These are phyloP conservation scores for Nomada flava DNA, from an alignment of 2,888 invertebrate genomes.

Conservation along the genomic window DNA sequence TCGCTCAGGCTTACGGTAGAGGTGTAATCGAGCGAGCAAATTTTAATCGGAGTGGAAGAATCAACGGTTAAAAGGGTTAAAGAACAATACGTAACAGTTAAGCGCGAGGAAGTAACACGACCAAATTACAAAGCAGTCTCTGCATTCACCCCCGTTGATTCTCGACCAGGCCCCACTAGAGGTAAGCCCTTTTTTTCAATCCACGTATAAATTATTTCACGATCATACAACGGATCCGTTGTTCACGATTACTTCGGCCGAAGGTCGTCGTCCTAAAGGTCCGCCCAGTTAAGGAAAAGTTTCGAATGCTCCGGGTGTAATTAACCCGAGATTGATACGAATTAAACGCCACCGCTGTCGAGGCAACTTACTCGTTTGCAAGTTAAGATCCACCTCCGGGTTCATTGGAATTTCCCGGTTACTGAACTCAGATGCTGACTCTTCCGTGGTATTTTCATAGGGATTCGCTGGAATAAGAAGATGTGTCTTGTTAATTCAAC, in stretches of 20 bases:
- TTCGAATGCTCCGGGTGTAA: constrained; percentile 59
- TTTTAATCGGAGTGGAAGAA: constrained; percentile 20
- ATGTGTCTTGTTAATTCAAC: constrained; percentile 39
- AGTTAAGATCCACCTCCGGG: constrained; percentile 85
- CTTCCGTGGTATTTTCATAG: constrained; percentile 85
- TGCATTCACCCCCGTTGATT: not conserved
- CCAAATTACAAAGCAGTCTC: not conserved
- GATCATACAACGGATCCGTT: constrained; percentile 11
- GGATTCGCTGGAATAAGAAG: constrained; percentile 71
- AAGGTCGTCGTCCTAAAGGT: not conserved
- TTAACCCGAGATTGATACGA: constrained; percentile 69
- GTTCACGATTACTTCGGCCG: constrained; percentile 32
- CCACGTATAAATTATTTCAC: not conserved
- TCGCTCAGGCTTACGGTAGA: not conserved
- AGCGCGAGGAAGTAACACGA: not conserved
- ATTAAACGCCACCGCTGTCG: constrained; percentile 61
- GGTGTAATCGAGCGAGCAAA: constrained; percentile 12
- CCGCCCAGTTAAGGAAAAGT: constrained; percentile 54
- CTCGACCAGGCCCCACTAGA: not conserved
- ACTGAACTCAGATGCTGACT: constrained; percentile 84
- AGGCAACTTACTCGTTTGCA: constrained; percentile 86
- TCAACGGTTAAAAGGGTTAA: constrained; percentile 2
- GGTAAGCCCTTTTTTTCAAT: not conserved
- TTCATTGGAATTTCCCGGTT: constrained; percentile 86
- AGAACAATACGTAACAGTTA: constrained; percentile 17